A percentile compares a stretch with the other conserved stretches of the same genome.
Conservation (phyloP, 2,797 vertebrate species). For the Heterohyrax brucei region DNA sequence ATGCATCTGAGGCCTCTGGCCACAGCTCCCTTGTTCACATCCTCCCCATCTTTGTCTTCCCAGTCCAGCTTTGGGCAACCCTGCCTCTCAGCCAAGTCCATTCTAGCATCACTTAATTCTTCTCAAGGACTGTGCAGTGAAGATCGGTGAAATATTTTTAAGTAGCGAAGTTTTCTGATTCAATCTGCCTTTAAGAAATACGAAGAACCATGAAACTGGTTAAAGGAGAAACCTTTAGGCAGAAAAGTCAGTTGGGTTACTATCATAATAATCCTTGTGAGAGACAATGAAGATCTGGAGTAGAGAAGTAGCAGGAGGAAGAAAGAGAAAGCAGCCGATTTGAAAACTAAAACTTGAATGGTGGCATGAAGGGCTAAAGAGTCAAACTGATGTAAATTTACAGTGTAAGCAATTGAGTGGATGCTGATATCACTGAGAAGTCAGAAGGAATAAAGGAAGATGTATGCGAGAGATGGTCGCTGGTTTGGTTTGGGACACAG, state of each 20-base stretch:
- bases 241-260: background rate
- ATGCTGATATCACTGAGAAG: background rate
- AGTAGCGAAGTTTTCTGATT: background rate
- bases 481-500: background rate
- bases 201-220: background rate
- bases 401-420: background rate
- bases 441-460: background rate
- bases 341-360: background rate
- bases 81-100: background rate
- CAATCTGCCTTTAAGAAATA: background rate
- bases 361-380: background rate
- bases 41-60: background rate
- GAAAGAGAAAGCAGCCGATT: background rate
- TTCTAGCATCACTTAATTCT: background rate
- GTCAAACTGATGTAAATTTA: background rate
- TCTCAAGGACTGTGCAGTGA: background rate
- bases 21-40: background rate
- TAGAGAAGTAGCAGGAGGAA: background rate
- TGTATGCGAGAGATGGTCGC: background rate
- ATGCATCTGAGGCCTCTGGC: background rate
- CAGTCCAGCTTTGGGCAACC: background rate
- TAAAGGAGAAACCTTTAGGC: background rate
- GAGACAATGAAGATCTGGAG: slow-evolving; percentile 48
- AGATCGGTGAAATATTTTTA: background rate
- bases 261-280: background rate